These are phyloP conservation scores for Pristionchus japonicus DNA, from an alignment of 2,888 invertebrate species.

Conservation along the genomic window DNA sequence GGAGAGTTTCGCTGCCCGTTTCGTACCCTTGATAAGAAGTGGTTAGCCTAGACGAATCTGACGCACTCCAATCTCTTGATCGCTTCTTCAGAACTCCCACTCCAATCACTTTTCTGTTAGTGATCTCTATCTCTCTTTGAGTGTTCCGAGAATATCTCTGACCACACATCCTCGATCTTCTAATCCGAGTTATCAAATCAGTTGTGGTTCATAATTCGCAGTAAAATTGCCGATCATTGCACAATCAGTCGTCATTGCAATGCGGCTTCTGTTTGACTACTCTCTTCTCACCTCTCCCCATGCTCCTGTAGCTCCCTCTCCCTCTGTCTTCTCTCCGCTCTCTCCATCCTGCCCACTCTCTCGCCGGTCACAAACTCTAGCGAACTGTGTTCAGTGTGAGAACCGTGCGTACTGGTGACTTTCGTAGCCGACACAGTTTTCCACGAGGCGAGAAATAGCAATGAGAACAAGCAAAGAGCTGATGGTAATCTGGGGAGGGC, in stretches of 20 bases:
- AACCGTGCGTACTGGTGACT: not conserved
- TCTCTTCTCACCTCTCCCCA: not conserved
- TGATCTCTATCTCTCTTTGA: not conserved
- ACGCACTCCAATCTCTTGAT: not conserved
- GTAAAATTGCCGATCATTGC: not conserved
- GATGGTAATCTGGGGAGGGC: not conserved
- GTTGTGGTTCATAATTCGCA: not conserved
- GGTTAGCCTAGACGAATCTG: not conserved
- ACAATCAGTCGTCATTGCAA: not conserved
- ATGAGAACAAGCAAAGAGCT: not conserved
- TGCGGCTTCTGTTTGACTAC: not conserved
- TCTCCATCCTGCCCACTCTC: not conserved
- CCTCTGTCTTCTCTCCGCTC: not conserved
- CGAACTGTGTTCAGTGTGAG: not conserved
- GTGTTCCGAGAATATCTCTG: not conserved
- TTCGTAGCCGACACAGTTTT: not conserved
- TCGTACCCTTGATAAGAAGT: not conserved
- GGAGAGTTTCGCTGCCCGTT: not conserved
- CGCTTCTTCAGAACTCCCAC: not conserved
- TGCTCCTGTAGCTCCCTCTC: not conserved
- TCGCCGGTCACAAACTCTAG: slow-evolving; percentile 9
- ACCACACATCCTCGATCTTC: not conserved
- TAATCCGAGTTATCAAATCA: not conserved
- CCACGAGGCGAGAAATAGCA: not conserved
- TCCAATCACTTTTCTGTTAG: not conserved